Percentiles rank a stretch among this genome's conserved stretches.
Conservation (phyloP, 2,113 vertebrate species). For the Corvus moneduloides region DNA sequence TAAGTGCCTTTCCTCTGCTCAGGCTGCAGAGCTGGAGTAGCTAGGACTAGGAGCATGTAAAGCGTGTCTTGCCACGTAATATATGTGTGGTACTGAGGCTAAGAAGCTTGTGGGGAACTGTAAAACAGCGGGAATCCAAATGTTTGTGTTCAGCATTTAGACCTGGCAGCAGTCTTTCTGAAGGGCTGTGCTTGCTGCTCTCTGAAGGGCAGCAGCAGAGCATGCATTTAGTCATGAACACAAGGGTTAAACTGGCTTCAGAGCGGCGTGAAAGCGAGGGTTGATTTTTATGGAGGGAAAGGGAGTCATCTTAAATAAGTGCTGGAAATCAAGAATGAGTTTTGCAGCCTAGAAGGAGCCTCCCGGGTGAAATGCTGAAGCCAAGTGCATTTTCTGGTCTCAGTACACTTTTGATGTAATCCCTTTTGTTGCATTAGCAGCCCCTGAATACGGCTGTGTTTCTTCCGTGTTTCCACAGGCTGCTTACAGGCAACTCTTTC, state of each 20-base stretch:
- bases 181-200: accelerated
- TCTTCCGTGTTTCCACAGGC: neutral
- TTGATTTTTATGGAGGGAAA: slow-evolving; percentile 38
- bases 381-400: slow-evolving; percentile 31
- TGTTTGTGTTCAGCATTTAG: neutral
- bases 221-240: neutral
- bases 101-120: neutral
- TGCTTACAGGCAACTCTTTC: neutral
- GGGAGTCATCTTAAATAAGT: slow-evolving; percentile 28
- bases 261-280: neutral
- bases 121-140: neutral
- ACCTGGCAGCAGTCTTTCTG: neutral
- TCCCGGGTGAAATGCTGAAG: neutral
- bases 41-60: neutral
- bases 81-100: neutral
- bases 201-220: neutral
- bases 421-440: slow-evolving; percentile 15
- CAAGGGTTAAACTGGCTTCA: slow-evolving; percentile 14
- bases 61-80: neutral
- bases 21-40: neutral
- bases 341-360: slow-evolving; percentile 30
- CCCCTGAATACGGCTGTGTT: neutral
- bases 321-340: slow-evolving; percentile 12
- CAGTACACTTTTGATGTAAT: slow-evolving; percentile 37
- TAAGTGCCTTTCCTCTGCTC: neutral